Conservation (phyloP, 2,113 vertebrate species). For the Prinia subflava region DNA sequence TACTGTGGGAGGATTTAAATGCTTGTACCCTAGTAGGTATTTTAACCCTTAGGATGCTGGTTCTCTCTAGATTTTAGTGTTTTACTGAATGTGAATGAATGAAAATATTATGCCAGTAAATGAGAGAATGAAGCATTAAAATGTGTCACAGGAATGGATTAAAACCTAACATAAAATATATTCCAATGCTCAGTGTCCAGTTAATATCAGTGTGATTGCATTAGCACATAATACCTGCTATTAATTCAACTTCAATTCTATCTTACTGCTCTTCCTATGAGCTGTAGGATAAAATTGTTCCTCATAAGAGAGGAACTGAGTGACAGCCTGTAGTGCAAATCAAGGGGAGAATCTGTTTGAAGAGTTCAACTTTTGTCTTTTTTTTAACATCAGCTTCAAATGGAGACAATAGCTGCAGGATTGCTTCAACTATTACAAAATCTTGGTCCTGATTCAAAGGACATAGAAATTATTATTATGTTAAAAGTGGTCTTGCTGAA, state of each 20-base stretch:
- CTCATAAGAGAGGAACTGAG: neutral
- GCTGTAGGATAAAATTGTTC: neutral
- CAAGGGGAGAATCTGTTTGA: neutral
- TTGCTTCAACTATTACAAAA: neutral
- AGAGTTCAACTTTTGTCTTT: neutral
- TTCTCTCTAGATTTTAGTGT: neutral
- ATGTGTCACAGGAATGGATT: neutral
- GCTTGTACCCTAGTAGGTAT: neutral
- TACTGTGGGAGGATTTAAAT: neutral
- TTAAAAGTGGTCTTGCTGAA: neutral
- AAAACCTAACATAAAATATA: neutral
- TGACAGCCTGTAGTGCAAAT: neutral
- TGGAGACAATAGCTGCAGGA: neutral
- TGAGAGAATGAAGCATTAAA: neutral
- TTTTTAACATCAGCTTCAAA: neutral
- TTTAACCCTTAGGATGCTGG: neutral
- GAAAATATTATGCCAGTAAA: neutral
- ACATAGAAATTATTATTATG: neutral
- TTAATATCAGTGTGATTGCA: neutral
- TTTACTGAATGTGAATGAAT: neutral
- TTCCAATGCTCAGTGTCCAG: neutral
- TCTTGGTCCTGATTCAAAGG: neutral
- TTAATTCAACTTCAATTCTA: conserved; percentile 15
- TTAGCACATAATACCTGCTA: conserved; percentile 1
- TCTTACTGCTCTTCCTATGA: neutral